phyloP scores from a whole-genome alignment of 2,113 vertebrate species.

The Entelurus aequoreus region DNA sequence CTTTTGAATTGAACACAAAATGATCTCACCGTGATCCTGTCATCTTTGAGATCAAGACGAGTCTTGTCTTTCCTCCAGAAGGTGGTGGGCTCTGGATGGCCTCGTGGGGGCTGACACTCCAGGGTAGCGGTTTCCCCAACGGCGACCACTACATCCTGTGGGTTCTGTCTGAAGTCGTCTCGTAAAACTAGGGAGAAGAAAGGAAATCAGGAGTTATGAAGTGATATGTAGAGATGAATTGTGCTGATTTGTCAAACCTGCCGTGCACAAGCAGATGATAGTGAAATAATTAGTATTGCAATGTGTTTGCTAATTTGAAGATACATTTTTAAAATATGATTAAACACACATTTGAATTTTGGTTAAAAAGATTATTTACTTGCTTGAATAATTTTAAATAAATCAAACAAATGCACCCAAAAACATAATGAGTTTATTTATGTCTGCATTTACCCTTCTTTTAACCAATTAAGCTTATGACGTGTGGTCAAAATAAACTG shows the following conservation, averaged over 20 bases:
- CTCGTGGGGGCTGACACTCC: slow-evolving; percentile 89
- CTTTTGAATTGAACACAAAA: not conserved
- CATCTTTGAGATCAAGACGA: slow-evolving; percentile 85
- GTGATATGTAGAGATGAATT: not conserved
- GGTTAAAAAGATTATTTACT: too few relatives aligned
- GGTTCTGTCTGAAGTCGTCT: slow-evolving; percentile 90
- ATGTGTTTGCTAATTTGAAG: too few relatives aligned
- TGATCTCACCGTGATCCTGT: slow-evolving; percentile 84
- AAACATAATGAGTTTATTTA: too few relatives aligned
- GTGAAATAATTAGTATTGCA: too few relatives aligned
- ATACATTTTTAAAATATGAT: too few relatives aligned
- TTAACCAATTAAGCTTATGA: too few relatives aligned
- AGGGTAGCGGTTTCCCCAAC: slow-evolving; percentile 86
- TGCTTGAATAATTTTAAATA: too few relatives aligned
- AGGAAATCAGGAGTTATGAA: slow-evolving; percentile 3
- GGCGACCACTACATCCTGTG: slow-evolving; percentile 84
- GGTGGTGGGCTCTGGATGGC: slow-evolving; percentile 90
- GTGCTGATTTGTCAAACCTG: not conserved
- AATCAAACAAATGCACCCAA: too few relatives aligned
- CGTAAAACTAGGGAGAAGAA: slow-evolving; percentile 76
- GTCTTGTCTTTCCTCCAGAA: slow-evolving; percentile 94
- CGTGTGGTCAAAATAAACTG: too few relatives aligned
- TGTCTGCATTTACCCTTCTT: too few relatives aligned
- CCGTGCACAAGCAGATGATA: too few relatives aligned
- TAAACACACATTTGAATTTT: too few relatives aligned